Evolutionary conservation across 2,113 vertebrate genomes (phyloP).

Genomic region (Balaenoptera acutorostrata): DNA sequence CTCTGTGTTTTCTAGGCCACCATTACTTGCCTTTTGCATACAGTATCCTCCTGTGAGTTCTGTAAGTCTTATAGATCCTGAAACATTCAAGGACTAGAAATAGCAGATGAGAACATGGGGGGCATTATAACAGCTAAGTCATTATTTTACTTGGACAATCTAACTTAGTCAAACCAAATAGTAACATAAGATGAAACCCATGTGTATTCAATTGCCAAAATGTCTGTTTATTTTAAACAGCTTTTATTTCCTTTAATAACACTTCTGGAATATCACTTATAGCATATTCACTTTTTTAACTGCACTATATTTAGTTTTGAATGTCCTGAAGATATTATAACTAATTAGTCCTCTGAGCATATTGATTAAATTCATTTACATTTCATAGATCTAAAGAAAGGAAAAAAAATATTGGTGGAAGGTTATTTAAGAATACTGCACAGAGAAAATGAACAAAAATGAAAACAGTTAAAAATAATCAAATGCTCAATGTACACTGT

Average conservation of each 20-base stretch:
- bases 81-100: constrained; percentile 4
- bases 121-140: constrained; percentile 26
- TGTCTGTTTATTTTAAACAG: constrained; percentile 57
- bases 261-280: constrained; percentile 44
- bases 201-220: constrained; percentile 40
- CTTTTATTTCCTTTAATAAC: constrained; percentile 60
- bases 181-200: constrained; percentile 48
- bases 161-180: constrained; percentile 48
- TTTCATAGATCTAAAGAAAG: neutral
- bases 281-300: constrained; percentile 42
- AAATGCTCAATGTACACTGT: neutral
- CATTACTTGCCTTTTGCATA: neutral
- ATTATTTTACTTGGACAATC: constrained; percentile 56
- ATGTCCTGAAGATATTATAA: constrained; percentile 51
- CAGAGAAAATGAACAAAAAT: neutral
- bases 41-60: neutral
- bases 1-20: neutral
- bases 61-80: neutral
- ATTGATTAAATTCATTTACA: constrained; percentile 70
- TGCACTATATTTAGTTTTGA: constrained; percentile 40
- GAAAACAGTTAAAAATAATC: constrained; percentile 5
- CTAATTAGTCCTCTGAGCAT: constrained; percentile 58
- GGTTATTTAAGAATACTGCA: neutral
- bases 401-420: neutral
- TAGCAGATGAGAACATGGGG: constrained; percentile 24